Conservation (phyloP, 2,113 vertebrate species). For the Grantiella picta region DNA sequence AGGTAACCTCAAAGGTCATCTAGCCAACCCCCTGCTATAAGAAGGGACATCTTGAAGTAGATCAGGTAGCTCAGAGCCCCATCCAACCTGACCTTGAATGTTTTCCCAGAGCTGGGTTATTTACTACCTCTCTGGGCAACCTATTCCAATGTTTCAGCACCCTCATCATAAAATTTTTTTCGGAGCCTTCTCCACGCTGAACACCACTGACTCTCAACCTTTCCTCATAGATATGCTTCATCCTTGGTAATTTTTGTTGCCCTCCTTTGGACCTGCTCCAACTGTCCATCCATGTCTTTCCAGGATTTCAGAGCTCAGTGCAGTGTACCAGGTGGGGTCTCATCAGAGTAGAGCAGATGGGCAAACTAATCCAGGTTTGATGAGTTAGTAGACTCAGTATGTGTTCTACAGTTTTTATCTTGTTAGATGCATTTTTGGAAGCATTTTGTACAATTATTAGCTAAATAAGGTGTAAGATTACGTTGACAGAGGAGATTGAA, state of each 20-base stretch:
- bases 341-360: not conserved
- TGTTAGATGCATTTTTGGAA: not conserved
- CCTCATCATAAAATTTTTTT: not conserved
- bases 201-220: accelerated
- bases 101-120: not conserved
- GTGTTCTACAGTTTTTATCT: not conserved
- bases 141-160: not conserved
- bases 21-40: not conserved
- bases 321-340: not conserved
- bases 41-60: not conserved
- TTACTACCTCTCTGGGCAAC: not conserved
- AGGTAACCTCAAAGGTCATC: not conserved
- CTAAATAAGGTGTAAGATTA: not conserved
- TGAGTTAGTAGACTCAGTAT: not conserved
- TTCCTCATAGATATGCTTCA: not conserved
- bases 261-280: not conserved
- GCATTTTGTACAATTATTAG: not conserved
- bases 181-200: not conserved
- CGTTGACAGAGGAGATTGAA: not conserved
- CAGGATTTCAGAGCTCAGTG: not conserved
- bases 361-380: not conserved
- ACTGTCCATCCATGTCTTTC: not conserved
- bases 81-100: not conserved
- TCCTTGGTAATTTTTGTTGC: not conserved
- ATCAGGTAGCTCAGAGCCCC: not conserved